Conservation (phyloP, 2,888 invertebrate species). For the Deroplatys truncata region DNA sequence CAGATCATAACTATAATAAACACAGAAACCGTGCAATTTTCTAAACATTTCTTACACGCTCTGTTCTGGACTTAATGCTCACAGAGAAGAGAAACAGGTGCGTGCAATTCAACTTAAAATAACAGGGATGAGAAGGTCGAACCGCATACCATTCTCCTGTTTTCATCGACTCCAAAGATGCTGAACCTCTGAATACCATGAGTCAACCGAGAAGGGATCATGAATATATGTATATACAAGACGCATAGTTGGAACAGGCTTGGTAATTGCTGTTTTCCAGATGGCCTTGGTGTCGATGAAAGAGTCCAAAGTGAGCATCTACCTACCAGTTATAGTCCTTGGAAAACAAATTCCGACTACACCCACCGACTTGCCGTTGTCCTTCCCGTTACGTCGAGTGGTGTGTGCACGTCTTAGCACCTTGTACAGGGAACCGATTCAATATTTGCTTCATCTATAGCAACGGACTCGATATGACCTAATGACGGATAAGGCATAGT, state of each 20-base stretch:
- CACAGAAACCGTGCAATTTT: too few species aligned
- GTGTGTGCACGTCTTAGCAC: background rate
- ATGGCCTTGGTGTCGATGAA: conserved; percentile 2
- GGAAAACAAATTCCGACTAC: conserved; percentile 1
- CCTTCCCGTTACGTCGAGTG: background rate
- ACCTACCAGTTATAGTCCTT: conserved; percentile 6
- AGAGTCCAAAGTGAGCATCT: conserved; percentile 7
- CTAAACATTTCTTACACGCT: too few species aligned
- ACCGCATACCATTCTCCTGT: background rate
- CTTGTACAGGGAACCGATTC: too few species aligned
- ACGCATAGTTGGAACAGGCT: background rate
- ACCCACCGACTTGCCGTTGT: background rate
- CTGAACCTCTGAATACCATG: background rate
- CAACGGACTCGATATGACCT: too few species aligned
- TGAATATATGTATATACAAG: background rate
- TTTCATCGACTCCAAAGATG: background rate
- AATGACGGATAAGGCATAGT: too few species aligned
- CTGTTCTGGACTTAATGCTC: too few species aligned
- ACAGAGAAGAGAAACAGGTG: background rate
- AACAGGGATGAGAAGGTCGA: background rate
- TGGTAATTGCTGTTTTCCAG: background rate
- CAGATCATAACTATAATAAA: too few species aligned
- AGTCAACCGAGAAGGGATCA: background rate
- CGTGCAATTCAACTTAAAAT: background rate
- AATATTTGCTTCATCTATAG: too few species aligned